These are phyloP conservation scores for Stictocephala bisonia DNA, from an alignment of 2,888 invertebrate species.

Conservation along the genomic window DNA sequence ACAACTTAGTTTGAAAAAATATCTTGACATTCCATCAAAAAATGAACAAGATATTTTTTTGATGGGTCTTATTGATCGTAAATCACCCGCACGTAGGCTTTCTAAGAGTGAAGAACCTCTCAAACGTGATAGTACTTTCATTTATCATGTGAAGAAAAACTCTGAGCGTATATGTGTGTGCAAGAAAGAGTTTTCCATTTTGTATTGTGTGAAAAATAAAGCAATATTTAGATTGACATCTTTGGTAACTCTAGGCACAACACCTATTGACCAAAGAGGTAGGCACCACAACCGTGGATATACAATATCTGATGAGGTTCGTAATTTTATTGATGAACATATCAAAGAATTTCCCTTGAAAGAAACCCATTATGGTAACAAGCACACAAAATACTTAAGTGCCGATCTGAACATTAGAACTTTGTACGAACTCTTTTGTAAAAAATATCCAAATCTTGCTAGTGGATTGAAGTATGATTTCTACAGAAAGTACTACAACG, in stretches of 20 bases:
- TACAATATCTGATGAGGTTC: no score
- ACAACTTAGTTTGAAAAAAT: neutral
- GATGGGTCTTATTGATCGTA: neutral
- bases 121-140: neutral
- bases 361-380: neutral
- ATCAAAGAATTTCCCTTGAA: neutral
- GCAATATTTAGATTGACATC: neutral
- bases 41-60: slow-evolving; percentile 1
- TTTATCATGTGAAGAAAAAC: neutral
- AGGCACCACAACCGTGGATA: no score
- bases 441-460: neutral
- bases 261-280: neutral
- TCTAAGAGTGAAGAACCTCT: neutral
- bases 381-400: neutral
- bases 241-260: neutral
- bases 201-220: neutral
- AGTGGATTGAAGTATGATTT: neutral
- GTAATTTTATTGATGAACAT: neutral
- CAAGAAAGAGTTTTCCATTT: no score
- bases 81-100: neutral
- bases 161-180: neutral
- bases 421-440: neutral
- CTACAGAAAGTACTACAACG: neutral
- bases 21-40: neutral
- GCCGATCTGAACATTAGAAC: neutral